Base-by-base conservation (phyloP, 2,113 vertebrate genomes). In the Chloroceryle aenea region DNA sequence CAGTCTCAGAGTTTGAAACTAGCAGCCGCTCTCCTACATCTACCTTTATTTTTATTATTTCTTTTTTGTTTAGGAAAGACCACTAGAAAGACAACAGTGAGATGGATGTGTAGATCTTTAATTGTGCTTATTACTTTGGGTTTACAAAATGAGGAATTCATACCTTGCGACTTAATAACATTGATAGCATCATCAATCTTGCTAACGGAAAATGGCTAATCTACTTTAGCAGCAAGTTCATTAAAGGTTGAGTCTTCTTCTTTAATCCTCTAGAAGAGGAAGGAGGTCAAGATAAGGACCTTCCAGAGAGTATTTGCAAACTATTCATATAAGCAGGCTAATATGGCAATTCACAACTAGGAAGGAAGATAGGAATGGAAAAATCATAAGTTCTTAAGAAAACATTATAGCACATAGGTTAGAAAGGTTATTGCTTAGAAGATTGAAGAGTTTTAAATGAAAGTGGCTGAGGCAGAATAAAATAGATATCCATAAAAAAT, bases 121-220 rank as follows among this genome's bases (percentile, higher is more conserved):
- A 96, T 82, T 71, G 73, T 19, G 6, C 80, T 95, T 97, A 95
- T 87, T 97, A 91, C 93, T 94, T 86, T 2, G 2, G 61, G 86
- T 95, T 96, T 96, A 87, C 77, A 75, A 73, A 93, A 86, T 92
- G 63, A 98, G 67, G 94, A 97, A 96, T 88, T 96, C 92, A 96
- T 93, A 94, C 83, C 72, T 59, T 89, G 75, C 89, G 95, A 95
- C 90, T 98, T 96, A 97, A 96, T 95, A 97, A 91, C 32, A 13
- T 69, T 97, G 97, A 97, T 94, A 97, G 87, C 83, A 95, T 95
- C 95, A 97, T 97, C 94, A 91, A 95, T 98, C 93, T 97, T 87
- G 64, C n/a, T 56, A 27, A 42, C 40, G 93, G 82, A 95, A 98
- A 98, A 95, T 8, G 19, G 83, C 66, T 97, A 96, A 96, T 96